A percentile compares a stretch with the other conserved stretches of the same genome.
phyloP scores from a whole-genome alignment of 2,113 vertebrate species.

The Poeciliopsis occidentalis region DNA sequence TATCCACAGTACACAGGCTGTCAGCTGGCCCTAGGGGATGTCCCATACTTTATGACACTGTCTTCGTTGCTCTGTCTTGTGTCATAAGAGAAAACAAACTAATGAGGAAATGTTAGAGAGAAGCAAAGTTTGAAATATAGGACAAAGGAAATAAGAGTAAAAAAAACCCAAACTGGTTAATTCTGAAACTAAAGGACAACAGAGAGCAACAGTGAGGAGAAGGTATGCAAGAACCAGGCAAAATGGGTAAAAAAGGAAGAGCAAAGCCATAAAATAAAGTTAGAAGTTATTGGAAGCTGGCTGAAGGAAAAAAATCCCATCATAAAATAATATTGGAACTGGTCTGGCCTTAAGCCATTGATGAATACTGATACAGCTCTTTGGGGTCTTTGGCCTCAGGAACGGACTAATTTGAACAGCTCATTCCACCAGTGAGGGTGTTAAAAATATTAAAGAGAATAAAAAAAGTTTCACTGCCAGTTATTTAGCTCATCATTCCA shows the following conservation, averaged over 20 bases:
- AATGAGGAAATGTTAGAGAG: constrained; percentile 28
- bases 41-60: constrained; percentile 65
- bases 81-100: constrained; percentile 68
- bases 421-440: constrained; percentile 39
- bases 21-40: constrained; percentile 56
- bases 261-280: constrained; percentile 60
- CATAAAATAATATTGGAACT: constrained; percentile 75
- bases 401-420: constrained; percentile 58
- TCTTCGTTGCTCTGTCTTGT: constrained; percentile 61
- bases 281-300: constrained; percentile 60
- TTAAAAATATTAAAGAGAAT: constrained; percentile 64
- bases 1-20: constrained; percentile 50
- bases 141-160: constrained; percentile 36
- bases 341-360: constrained; percentile 60
- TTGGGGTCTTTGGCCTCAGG: constrained; percentile 43
- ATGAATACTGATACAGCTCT: constrained; percentile 68
- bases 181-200: constrained; percentile 5
- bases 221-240: constrained; percentile 15
- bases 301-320: constrained; percentile 71
- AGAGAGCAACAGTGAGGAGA: neutral
- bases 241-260: constrained; percentile 23
- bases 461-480: constrained; percentile 60
- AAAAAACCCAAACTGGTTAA: constrained; percentile 42
- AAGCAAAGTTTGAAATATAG: constrained; percentile 18
- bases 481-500: constrained; percentile 47